Evolutionary conservation across 37 sponge, comb jelly and placozoan species (phyloP).

Genomic region (Ianthella basta): DNA sequence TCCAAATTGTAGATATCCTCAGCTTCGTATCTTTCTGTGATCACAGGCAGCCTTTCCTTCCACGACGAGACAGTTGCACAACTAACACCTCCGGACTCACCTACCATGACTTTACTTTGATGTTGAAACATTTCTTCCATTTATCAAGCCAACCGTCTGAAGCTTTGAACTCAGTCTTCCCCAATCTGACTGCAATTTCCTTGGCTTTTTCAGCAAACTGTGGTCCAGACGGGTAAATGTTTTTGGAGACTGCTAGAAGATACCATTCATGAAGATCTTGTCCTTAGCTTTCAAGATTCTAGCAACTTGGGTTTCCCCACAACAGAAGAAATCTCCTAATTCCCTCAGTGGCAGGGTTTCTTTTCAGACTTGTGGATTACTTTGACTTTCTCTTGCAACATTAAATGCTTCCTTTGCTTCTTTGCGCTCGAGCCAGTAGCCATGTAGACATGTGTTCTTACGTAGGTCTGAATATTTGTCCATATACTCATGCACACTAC

Average conservation of each 20-base stretch:
- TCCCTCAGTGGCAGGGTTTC: conserved; percentile 35
- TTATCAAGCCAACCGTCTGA: neutral
- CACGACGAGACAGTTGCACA: neutral
- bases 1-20: conserved; percentile 22
- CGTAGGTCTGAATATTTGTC: neutral
- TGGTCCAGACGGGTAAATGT: neutral
- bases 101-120: conserved; percentile 34
- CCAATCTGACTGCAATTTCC: conserved; percentile 50
- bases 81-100: conserved; percentile 41
- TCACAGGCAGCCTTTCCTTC: conserved; percentile 16
- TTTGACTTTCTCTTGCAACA: conserved; percentile 43
- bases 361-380: conserved; percentile 28
- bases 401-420: conserved; percentile 35
- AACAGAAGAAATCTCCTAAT: conserved; percentile 49
- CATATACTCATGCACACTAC: neutral
- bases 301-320: conserved; percentile 56
- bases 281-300: neutral
- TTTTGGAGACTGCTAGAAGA: conserved; percentile 14
- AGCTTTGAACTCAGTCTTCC: conserved; percentile 53
- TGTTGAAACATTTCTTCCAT: conserved; percentile 22
- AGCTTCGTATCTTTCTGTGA: neutral
- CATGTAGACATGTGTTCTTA: too few relatives aligned
- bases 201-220: conserved; percentile 63
- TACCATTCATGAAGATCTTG: conserved; percentile 18
- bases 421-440: neutral